These are phyloP conservation scores for Parambassis ranga DNA, from an alignment of 2,797 vertebrate species.

Conservation along the genomic window DNA sequence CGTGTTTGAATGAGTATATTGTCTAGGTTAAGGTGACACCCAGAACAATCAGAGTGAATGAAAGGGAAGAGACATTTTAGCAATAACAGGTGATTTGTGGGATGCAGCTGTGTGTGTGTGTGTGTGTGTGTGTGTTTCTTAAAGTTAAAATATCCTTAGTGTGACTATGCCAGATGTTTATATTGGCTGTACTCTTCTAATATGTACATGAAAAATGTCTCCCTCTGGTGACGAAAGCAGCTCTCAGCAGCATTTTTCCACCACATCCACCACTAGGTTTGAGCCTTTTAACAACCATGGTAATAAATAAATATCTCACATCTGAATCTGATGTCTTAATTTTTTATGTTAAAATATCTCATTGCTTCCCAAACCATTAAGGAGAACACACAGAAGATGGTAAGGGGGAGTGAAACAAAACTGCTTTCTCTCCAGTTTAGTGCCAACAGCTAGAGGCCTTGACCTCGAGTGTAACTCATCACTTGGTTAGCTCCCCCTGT, in stretches of 20 bases:
- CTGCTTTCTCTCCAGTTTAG: background rate
- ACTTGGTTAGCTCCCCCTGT: conserved; percentile 50
- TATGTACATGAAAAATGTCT: conserved; percentile 50
- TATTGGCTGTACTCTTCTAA: no score
- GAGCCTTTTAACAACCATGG: background rate
- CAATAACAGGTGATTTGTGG: no score
- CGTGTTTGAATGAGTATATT: no score
- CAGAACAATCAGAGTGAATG: no score
- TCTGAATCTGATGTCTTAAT: background rate
- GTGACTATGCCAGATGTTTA: no score
- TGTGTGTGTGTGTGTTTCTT: no score
- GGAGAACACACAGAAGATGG: background rate
- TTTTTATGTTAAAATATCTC: background rate
- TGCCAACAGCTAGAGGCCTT: conserved; percentile 24
- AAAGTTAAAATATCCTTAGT: no score
- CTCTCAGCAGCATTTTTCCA: background rate
- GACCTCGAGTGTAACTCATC: conserved; percentile 54
- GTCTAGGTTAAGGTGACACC: no score
- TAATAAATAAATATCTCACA: background rate
- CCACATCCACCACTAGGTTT: background rate
- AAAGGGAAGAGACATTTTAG: no score
- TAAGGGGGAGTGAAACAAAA: background rate
- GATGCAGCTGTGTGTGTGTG: no score
- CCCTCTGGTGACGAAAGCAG: conserved; percentile 61
- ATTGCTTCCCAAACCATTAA: background rate